A percentile compares a stretch with the other conserved stretches of the same genome.
Evolutionary conservation across 1,140 invertebrate genomes (phyloP).

Genomic region (Euura lappo): DNA sequence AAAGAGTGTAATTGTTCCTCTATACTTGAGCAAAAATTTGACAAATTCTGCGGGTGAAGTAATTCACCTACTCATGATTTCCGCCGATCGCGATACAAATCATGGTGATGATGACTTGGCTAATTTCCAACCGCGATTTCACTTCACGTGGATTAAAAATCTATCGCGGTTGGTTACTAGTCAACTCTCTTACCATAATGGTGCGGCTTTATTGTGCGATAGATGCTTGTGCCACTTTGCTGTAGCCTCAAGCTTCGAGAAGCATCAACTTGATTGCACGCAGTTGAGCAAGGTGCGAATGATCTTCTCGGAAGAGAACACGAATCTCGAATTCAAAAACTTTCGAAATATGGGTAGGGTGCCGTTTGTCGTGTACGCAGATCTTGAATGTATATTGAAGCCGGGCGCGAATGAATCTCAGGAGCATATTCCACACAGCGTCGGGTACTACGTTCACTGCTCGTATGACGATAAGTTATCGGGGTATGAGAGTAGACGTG

Average conservation of each 20-base stretch:
- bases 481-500: conserved; percentile 37
- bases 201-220: conserved; percentile 42
- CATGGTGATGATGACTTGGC: too few relatives aligned
- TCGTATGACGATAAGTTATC: too few relatives aligned
- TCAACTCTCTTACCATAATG: conserved; percentile 36
- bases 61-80: too few relatives aligned
- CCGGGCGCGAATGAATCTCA: conserved; percentile 32
- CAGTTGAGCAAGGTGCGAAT: conserved; percentile 28
- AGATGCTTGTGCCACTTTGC: conserved; percentile 44
- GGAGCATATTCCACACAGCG: conserved; percentile 40
- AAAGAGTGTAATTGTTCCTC: too few relatives aligned
- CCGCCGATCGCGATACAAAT: too few relatives aligned
- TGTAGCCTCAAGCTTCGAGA: conserved; percentile 24
- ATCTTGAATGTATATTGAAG: conserved; percentile 44
- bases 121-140: too few relatives aligned
- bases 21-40: too few relatives aligned
- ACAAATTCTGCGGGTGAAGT: too few relatives aligned
- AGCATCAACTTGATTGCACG: conserved; percentile 38
- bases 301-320: conserved; percentile 28
- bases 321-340: conserved; percentile 40
- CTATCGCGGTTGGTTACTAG: conserved; percentile 34
- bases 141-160: too few relatives aligned
- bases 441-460: conserved; percentile 45
- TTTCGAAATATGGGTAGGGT: conserved; percentile 35
- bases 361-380: conserved; percentile 44